Conservation (phyloP, 64 coral and sea anemone species). For the Hydrozoanthus tunicans region DNA sequence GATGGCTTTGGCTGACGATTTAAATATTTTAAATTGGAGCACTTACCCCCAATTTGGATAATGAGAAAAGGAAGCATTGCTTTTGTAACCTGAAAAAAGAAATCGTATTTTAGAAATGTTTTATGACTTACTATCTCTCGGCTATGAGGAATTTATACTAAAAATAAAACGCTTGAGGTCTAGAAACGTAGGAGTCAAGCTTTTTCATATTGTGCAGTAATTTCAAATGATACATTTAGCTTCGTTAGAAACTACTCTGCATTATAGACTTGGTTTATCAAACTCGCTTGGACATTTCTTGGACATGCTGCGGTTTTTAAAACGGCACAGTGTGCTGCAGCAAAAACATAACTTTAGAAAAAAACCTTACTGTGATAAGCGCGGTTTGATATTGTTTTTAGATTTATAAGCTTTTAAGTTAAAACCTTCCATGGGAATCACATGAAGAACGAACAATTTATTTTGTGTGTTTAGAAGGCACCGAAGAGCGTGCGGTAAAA, state of each 20-base stretch:
- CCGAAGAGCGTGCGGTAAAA: too few species aligned
- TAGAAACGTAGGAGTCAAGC: neutral
- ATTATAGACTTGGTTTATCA: neutral
- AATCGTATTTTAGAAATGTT: neutral
- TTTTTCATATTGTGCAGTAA: neutral
- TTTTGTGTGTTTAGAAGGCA: too few species aligned
- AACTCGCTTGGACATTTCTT: too few species aligned
- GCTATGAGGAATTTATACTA: too few species aligned
- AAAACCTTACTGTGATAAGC: neutral
- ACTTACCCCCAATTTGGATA: neutral
- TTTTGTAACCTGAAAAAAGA: neutral
- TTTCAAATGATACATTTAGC: neutral
- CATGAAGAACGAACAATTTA: too few species aligned
- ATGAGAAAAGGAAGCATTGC: neutral
- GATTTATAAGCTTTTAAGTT: too few species aligned
- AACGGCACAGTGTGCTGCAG: neutral
- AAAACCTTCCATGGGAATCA: too few species aligned
- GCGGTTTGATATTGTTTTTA: neutral
- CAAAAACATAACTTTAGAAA: neutral
- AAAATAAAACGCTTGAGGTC: too few species aligned
- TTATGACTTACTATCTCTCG: too few species aligned
- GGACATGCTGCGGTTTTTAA: too few species aligned
- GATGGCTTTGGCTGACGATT: neutral
- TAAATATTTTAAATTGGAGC: neutral
- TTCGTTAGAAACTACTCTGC: neutral